These are phyloP conservation scores for Acrocephalus scirpaceus DNA, from an alignment of 2,797 vertebrate species.

Conservation along the genomic window DNA sequence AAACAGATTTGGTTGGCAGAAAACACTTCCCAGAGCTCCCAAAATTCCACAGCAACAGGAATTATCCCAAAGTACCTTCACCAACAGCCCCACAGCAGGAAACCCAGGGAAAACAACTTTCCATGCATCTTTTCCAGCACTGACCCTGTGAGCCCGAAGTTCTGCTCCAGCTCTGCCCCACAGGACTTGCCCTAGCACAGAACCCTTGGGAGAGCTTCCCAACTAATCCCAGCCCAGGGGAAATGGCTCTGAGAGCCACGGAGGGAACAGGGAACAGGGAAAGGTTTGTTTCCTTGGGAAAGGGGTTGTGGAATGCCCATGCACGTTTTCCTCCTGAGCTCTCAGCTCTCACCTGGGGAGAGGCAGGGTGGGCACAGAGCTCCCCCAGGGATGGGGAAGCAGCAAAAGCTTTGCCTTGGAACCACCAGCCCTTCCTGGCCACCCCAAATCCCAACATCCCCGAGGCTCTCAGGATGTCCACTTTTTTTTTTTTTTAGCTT, in stretches of 20 bases:
- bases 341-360: neutral
- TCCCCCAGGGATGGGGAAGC: neutral
- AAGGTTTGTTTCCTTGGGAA: neutral
- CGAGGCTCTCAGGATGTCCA: rapidly evolving
- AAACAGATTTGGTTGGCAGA: neutral
- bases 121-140: neutral
- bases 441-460: neutral
- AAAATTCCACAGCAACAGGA: neutral
- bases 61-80: neutral
- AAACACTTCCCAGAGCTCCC: neutral
- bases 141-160: rapidly evolving
- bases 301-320: rapidly evolving
- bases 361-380: neutral
- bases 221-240: neutral
- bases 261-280: neutral
- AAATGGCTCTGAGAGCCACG: rapidly evolving
- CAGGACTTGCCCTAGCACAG: neutral
- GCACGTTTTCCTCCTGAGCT: neutral
- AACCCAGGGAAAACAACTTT: neutral
- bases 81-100: neutral
- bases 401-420: neutral
- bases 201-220: neutral
- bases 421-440: neutral
- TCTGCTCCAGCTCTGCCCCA: neutral
- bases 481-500: too few relatives aligned